Conservation (phyloP, 2,888 invertebrate genomes). For the Neuroscelio doddi region DNA sequence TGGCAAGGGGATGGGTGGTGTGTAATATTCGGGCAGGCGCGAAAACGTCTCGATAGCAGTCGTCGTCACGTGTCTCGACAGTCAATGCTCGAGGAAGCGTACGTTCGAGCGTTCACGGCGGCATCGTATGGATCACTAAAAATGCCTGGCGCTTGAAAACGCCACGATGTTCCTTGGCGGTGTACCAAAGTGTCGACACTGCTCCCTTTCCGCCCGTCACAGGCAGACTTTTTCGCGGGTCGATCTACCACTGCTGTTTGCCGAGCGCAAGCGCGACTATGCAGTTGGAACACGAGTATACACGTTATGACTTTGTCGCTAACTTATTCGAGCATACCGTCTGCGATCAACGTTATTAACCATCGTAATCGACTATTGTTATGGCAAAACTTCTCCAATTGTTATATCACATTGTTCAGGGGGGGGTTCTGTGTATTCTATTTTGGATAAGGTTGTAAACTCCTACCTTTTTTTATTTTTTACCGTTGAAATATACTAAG, state of each 20-base stretch:
- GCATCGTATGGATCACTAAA: slow-evolving; percentile 66
- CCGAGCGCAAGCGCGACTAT: slow-evolving; percentile 53
- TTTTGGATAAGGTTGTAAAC: no score
- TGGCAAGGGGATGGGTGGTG: background rate
- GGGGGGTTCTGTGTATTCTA: no score
- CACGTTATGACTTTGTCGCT: no score
- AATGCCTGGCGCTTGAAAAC: slow-evolving; percentile 34
- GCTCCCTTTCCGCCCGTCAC: slow-evolving; percentile 42
- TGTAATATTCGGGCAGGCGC: no score
- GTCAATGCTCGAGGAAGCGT: slow-evolving; percentile 9
- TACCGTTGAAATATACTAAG: no score
- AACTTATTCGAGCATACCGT: no score
- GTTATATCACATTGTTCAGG: no score
- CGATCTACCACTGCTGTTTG: slow-evolving; percentile 60
- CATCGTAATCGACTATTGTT: background rate
- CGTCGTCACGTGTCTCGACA: slow-evolving; percentile 33
- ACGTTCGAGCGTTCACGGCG: slow-evolving; percentile 59
- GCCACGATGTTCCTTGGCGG: slow-evolving; percentile 48
- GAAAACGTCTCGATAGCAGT: no score
- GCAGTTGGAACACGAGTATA: background rate
- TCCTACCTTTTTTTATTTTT: no score
- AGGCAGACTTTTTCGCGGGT: slow-evolving; percentile 66
- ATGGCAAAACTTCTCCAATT: background rate
- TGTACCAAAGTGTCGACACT: slow-evolving; percentile 43
- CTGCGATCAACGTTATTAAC: no score